These are phyloP conservation scores for Pelobates fuscus DNA, from an alignment of 2,113 vertebrate genomes.

Conservation along the genomic window DNA sequence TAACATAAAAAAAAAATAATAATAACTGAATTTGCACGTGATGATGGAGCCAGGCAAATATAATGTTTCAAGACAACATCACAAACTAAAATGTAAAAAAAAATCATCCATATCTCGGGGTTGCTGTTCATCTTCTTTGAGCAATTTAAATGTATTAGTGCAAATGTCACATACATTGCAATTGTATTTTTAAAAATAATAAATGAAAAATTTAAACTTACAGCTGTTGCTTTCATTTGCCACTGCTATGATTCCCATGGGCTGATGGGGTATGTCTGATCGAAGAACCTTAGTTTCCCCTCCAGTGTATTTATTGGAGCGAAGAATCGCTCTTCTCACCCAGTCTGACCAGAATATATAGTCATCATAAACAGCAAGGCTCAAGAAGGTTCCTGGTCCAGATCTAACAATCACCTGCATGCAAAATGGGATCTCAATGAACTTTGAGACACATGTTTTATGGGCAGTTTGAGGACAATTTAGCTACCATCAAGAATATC, in stretches of 20 bases:
- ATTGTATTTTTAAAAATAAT: not conserved
- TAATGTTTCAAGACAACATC: no score
- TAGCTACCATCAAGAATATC: no score
- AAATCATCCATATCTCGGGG: no score
- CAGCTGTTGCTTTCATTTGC: constrained; percentile 94
- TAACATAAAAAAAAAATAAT: no score
- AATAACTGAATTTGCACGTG: no score
- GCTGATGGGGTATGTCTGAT: constrained; percentile 93
- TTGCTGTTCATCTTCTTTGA: no score
- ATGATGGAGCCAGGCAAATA: no score
- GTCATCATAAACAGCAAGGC: constrained; percentile 89
- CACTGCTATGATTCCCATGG: constrained; percentile 95
- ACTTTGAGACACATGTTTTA: no score
- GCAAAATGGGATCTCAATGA: not conserved
- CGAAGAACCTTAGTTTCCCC: constrained; percentile 90
- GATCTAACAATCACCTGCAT: constrained; percentile 89
- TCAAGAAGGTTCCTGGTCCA: constrained; percentile 91
- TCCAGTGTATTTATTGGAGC: constrained; percentile 93
- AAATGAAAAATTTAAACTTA: constrained; percentile 68
- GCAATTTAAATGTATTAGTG: no score
- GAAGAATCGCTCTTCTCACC: constrained; percentile 87
- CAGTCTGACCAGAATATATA: constrained; percentile 98
- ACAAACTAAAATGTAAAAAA: no score
- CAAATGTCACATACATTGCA: no score
- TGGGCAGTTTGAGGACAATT: no score